These are phyloP conservation scores for Percopsis omiscomaycus DNA, from an alignment of 2,797 vertebrate genomes.

Conservation along the genomic window DNA sequence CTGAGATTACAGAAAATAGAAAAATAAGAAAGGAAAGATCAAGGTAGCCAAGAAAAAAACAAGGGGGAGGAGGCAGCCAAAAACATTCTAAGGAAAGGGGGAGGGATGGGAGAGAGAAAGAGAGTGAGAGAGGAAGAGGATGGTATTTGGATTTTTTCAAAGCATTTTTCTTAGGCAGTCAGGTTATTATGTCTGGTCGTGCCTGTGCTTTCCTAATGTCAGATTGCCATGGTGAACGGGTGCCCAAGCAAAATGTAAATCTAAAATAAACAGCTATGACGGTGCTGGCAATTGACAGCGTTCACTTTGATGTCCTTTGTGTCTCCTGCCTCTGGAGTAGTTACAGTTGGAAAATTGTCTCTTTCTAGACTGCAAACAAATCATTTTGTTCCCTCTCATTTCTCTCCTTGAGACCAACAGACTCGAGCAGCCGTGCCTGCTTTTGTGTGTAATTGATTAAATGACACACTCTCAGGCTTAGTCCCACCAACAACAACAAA, in stretches of 20 bases:
- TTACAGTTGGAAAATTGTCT: constrained; percentile 22
- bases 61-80: constrained; percentile 13
- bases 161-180: constrained; percentile 23
- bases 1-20: constrained; percentile 69
- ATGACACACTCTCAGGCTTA: background rate
- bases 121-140: background rate
- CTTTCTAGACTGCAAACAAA: constrained; percentile 42
- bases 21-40: constrained; percentile 37
- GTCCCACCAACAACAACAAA: background rate
- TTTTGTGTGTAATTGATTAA: constrained; percentile 61
- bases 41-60: constrained; percentile 43
- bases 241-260: constrained; percentile 10
- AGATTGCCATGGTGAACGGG: background rate
- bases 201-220: background rate
- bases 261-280: constrained; percentile 22
- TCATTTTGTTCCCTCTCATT: constrained; percentile 39
- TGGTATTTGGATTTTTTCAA: constrained; percentile 18
- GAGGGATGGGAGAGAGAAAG: constrained; percentile 14
- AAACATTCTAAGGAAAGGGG: constrained; percentile 38
- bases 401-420: constrained; percentile 48
- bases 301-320: constrained; percentile 48
- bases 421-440: constrained; percentile 29
- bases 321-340: constrained; percentile 38
- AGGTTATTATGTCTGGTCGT: constrained; percentile 22
- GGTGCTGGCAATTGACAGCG: constrained; percentile 46